Evolutionary conservation across 1,140 invertebrate genomes (phyloP).

Genomic region (Oryzaephilus surinamensis): DNA sequence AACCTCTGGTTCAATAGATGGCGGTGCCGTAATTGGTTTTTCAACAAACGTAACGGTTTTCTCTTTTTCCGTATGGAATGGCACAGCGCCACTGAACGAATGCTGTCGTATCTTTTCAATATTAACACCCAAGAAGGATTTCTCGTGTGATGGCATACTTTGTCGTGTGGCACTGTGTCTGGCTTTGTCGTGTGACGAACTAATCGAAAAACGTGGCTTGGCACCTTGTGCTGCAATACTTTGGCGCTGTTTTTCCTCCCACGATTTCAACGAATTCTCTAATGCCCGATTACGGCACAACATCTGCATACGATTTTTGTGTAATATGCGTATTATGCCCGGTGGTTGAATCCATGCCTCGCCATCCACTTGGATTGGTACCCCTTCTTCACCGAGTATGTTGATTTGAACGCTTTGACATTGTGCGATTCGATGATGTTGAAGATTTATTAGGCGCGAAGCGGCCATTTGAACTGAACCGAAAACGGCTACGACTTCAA

Average conservation of each 20-base stretch:
- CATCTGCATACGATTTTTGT: constrained; percentile 96
- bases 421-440: constrained; percentile 94
- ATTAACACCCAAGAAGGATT: constrained; percentile 31
- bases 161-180: constrained; percentile 30
- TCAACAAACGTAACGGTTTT: constrained; percentile 27
- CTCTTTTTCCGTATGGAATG: constrained; percentile 17
- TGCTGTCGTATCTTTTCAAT: constrained; percentile 34
- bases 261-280: constrained; percentile 78
- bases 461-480: constrained; percentile 96
- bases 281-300: constrained; percentile 80
- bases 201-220: constrained; percentile 29
- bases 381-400: constrained; percentile 79
- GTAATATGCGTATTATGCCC: constrained; percentile 88
- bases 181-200: constrained; percentile 30
- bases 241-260: constrained; percentile 88
- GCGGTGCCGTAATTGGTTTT: constrained; percentile 26
- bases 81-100: constrained; percentile 32
- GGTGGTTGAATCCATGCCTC: constrained; percentile 98
- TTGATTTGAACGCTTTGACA: constrained; percentile 93
- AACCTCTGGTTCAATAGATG: constrained; percentile 33
- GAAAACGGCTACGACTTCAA: constrained; percentile 94
- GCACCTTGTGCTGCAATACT: constrained; percentile 36
- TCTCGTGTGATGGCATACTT: constrained; percentile 31
- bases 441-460: constrained; percentile 85
- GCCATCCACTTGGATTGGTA: constrained; percentile 89